Base-by-base conservation (phyloP, 2,113 vertebrate species). In the Falcunculus frontatus region DNA sequence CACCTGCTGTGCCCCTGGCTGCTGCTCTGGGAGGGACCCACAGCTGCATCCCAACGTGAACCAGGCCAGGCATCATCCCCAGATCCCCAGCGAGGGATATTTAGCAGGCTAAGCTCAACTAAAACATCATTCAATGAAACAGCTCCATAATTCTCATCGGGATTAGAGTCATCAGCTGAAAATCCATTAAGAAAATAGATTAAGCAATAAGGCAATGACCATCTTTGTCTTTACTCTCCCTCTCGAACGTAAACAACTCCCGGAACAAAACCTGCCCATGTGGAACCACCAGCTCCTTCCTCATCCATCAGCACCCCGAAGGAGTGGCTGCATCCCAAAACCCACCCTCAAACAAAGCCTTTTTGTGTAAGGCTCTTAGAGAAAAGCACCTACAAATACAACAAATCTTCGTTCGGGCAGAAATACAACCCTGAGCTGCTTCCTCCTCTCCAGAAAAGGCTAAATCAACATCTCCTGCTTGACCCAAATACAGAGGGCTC, bases 151-250 rank as follows among this genome's bases (percentile, higher is more conserved):
- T 97, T 97, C 96, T 39, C 96, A 5, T 49, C 3, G 56, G 94
- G 96, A 97, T 97, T 97, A 96, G 88, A 95, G 93, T 70, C 89
- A 93, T 93, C 92, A 85, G 12, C 84, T 69, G 87, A 41, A 96
- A 97, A 96, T 73, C 97, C 94, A 95, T 95, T 89, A 87, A 63
- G 93, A 93, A 87, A 94, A 57, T 9, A 92, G 96, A 97, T 97
- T 95, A 97, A 95, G 94, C 96, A 89, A 70, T 35, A 74, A 63
- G 77, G 96, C 93, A 94, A 84, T 37, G 92, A 42, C 87, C 78
- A 70, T 56, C 81, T 70, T 70, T 74, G 73, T 64, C 87, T 86
- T 79, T 82, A 68, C 87, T 90, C 84, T 88, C 83, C 70, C 87
- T 84, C 65, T 16, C 9, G 17, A 50, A 76, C 0, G 13, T 81